Percentiles rank a stretch among this genome's conserved stretches.
Conservation (phyloP, 1,140 invertebrate genomes). For the Scaptomyza graminum region DNA sequence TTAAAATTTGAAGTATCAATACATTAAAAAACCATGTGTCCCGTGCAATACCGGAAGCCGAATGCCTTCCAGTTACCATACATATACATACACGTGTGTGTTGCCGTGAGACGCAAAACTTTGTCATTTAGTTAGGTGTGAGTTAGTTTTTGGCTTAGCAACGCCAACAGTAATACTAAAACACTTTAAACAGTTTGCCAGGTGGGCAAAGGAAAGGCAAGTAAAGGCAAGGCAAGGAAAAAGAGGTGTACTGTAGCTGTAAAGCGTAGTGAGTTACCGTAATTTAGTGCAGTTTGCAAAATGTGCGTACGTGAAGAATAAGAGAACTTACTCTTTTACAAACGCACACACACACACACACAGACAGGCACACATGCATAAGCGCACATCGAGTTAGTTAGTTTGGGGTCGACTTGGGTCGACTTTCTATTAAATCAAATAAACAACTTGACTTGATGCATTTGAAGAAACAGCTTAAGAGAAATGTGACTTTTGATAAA, state of each 20-base stretch:
- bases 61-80: not conserved
- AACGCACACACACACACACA: constrained; percentile 19
- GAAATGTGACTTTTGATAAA: not conserved
- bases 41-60: too few relatives aligned
- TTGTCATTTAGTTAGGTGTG: constrained; percentile 80
- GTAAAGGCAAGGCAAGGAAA: not conserved
- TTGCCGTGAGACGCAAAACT: constrained; percentile 58
- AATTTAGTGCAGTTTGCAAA: constrained; percentile 77
- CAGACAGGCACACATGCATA: constrained; percentile 32
- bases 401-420: constrained; percentile 38
- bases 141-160: constrained; percentile 78
- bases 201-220: constrained; percentile 4
- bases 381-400: constrained; percentile 37
- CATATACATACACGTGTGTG: constrained; percentile 22
- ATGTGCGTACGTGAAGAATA: constrained; percentile 71
- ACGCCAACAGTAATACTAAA: constrained; percentile 63
- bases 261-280: constrained; percentile 56
- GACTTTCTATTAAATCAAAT: constrained; percentile 46
- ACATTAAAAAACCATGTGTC: too few relatives aligned
- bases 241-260: constrained; percentile 7
- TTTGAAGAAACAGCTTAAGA: constrained; percentile 19
- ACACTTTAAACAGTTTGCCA: constrained; percentile 68
- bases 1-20: too few relatives aligned
- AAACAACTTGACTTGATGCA: constrained; percentile 25
- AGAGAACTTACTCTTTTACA: constrained; percentile 16